Conservation (phyloP, 2,797 vertebrate species). For the Diceros bicornis region DNA sequence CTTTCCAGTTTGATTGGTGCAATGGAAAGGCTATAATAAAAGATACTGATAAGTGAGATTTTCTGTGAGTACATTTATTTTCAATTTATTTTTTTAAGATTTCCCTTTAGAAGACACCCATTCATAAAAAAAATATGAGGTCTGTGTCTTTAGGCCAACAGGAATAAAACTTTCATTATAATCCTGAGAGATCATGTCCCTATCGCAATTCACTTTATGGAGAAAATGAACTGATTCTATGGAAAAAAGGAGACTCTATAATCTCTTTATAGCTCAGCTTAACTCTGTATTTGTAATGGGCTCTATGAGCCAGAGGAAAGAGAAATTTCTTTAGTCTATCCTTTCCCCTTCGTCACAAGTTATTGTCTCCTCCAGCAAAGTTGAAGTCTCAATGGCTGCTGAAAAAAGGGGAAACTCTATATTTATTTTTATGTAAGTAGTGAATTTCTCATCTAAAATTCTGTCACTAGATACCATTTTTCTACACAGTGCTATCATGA, state of each 20-base stretch:
- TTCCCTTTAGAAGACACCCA: background rate
- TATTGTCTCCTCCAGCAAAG: background rate
- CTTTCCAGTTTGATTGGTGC: background rate
- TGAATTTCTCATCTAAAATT: background rate
- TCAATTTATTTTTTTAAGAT: background rate
- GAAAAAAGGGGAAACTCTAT: background rate
- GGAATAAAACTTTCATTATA: conserved; percentile 29
- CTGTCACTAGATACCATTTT: background rate
- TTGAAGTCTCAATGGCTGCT: background rate
- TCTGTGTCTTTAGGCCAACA: background rate
- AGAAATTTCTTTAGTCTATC: background rate
- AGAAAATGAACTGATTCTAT: conserved; percentile 28
- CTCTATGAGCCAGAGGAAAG: background rate
- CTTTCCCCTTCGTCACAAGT: background rate
- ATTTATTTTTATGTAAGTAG: background rate
- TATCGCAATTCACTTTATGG: background rate
- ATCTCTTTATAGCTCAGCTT: conserved; percentile 16
- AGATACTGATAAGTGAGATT: background rate
- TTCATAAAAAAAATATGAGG: background rate
- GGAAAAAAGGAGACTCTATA: background rate
- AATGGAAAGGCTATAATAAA: background rate
- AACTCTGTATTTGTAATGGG: background rate
- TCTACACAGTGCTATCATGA: background rate
- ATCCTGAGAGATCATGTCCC: background rate
- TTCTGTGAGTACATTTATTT: background rate